Evolutionary conservation across 2,113 vertebrate genomes (phyloP).

Genomic region (Corydoras sp.): DNA sequence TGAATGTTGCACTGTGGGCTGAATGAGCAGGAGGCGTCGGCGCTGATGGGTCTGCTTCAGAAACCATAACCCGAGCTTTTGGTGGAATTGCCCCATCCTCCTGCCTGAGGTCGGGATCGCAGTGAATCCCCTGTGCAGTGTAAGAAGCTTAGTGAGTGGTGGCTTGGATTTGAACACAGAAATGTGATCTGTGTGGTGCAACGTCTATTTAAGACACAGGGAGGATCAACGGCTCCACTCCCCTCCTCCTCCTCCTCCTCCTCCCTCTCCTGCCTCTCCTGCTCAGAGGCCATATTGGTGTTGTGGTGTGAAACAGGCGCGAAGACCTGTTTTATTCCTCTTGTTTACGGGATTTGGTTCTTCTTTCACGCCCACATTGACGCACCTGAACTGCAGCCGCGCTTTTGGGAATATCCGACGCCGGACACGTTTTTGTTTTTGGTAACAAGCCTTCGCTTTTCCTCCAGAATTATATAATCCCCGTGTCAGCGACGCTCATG

Average conservation of each 20-base stretch:
- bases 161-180: neutral
- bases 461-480: neutral
- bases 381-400: constrained; percentile 6
- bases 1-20: too few species aligned
- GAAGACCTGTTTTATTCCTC: neutral
- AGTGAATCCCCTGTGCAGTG: neutral
- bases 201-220: constrained; percentile 27
- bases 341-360: neutral
- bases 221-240: neutral
- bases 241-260: constrained; percentile 1
- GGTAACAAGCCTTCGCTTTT: neutral
- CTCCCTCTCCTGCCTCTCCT: neutral
- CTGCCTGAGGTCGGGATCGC: too few species aligned
- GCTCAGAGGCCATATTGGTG: constrained; percentile 33
- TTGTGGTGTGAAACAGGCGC: constrained; percentile 15
- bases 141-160: neutral
- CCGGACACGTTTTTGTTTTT: neutral
- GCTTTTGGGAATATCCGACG: neutral
- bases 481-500: constrained; percentile 3
- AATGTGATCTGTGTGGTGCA: neutral
- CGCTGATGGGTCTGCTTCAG: too few species aligned
- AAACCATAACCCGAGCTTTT: too few species aligned
- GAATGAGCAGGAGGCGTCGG: too few species aligned
- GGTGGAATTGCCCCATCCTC: too few species aligned
- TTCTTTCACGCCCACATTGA: constrained; percentile 21